These are phyloP conservation scores for Loris lydekkerianus DNA, from an alignment of 2,797 vertebrate species.

Conservation along the genomic window DNA sequence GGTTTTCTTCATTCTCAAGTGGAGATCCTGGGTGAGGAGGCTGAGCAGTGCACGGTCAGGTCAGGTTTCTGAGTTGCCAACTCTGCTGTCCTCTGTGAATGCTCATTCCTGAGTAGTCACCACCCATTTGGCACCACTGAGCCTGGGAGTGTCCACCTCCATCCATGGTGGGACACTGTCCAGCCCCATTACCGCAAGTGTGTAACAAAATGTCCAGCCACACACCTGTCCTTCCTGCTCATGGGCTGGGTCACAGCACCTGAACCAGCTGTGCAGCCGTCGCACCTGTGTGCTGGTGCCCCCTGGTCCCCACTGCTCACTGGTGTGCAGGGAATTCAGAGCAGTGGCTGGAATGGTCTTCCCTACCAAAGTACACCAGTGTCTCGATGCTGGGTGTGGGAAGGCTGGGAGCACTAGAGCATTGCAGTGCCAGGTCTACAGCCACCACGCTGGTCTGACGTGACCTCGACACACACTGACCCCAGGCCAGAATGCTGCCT, in stretches of 20 bases:
- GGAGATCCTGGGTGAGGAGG: not conserved
- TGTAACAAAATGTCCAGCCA: not conserved
- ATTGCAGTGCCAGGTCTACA: not conserved
- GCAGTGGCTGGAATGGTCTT: not conserved
- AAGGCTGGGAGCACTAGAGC: not conserved
- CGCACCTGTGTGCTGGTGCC: rapidly evolving
- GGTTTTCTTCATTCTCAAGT: not conserved
- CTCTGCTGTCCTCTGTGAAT: not conserved
- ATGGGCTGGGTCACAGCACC: rapidly evolving
- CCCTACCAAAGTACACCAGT: not conserved
- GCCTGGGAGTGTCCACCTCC: not conserved
- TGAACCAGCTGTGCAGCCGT: not conserved
- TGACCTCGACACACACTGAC: not conserved
- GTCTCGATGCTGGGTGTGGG: not conserved
- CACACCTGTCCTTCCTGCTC: not conserved
- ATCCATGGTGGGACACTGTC: not conserved
- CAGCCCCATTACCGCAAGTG: not conserved
- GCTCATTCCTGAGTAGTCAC: not conserved
- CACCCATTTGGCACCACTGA: not conserved
- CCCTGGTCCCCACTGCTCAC: not conserved
- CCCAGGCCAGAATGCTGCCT: not conserved
- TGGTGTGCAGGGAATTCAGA: rapidly evolving
- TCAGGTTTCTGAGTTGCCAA: not conserved
- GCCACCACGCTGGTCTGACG: not conserved
- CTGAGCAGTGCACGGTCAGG: rapidly evolving